Base-by-base conservation (phyloP, 2,888 invertebrate genomes). In the Thelaira solivaga region DNA sequence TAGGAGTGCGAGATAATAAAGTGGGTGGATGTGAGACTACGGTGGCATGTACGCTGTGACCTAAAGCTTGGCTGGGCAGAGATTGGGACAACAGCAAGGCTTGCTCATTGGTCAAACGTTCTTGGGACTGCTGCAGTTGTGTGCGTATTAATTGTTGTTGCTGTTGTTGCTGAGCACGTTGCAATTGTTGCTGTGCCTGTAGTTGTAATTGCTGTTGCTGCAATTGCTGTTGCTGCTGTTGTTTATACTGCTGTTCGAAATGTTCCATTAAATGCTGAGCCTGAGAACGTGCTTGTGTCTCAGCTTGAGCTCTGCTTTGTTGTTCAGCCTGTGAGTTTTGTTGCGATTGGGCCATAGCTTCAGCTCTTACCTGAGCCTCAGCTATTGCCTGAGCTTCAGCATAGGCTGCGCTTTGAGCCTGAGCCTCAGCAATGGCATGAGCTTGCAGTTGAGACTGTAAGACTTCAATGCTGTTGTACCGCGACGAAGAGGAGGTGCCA, bases 251-350 rank as follows among this genome's bases (percentile, higher is more conserved):
- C 45, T 87, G 85, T 76, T 87, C 87, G 69, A 87, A 87, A 34
- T 88, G 87, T 22, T 87, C 86, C 84, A 87, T 87, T 47, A 88
- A 78, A 36, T 87, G 87, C 61, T 87, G 86, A 4, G 81, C 84
- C 2, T 86, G 85, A 1, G 88, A 91, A 88, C 90, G 90, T 87
- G 90, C 90, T 82, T 89, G 90, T 87, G 91, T 91, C 87, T 91
- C 91, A 87, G 91, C 90, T 89, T 89, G 91, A 86, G 90, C 89
- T 89, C 90, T 90, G 84, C 89, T 87, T 83, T 90, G 90, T 75
- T 88, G 76, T 4, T 86, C 86, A 4, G 83, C 82, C 20, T 85
- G 86, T 1, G 84, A 83, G 59, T 85, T 85, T 0, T 84, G 84
- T 11, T 85, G 86, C 8, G 84, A 84, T 8, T 82, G 83, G 1